Percentiles rank a stretch among this genome's conserved stretches.
Evolutionary conservation across 2,797 vertebrate genomes (phyloP).

Genomic region (Nyctibius grandis): DNA sequence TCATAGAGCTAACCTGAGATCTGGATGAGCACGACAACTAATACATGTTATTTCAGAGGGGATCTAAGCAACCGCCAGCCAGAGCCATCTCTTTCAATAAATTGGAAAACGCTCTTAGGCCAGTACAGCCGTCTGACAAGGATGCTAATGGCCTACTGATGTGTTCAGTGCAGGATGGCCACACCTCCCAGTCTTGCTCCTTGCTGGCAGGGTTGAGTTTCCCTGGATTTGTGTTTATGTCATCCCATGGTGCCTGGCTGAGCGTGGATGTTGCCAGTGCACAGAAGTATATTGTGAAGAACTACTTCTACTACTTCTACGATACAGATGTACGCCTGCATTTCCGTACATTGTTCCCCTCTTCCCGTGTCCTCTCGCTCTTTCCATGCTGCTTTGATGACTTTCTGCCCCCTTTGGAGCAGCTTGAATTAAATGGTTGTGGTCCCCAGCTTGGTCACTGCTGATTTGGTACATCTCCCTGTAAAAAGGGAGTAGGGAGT

Average conservation of each 20-base stretch:
- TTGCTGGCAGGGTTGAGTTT: background rate
- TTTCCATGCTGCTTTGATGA: background rate
- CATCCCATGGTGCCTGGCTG: background rate
- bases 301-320: too few species aligned
- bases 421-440: background rate
- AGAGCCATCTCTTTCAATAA: background rate
- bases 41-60: background rate
- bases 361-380: background rate
- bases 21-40: background rate
- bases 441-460: background rate
- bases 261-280: background rate
- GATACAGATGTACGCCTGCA: accelerated
- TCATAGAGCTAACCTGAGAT: background rate
- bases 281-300: too few species aligned
- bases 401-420: background rate
- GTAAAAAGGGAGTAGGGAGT: background rate
- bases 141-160: background rate
- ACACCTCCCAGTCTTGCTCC: background rate
- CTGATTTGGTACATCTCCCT: background rate
- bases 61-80: background rate
- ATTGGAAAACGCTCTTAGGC: background rate
- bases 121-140: background rate
- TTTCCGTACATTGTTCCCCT: accelerated
- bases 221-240: background rate
- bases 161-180: background rate